A percentile compares a stretch with the other conserved stretches of the same genome.
Conservation (phyloP, 2,888 invertebrate species). For the Idaea biselata region DNA sequence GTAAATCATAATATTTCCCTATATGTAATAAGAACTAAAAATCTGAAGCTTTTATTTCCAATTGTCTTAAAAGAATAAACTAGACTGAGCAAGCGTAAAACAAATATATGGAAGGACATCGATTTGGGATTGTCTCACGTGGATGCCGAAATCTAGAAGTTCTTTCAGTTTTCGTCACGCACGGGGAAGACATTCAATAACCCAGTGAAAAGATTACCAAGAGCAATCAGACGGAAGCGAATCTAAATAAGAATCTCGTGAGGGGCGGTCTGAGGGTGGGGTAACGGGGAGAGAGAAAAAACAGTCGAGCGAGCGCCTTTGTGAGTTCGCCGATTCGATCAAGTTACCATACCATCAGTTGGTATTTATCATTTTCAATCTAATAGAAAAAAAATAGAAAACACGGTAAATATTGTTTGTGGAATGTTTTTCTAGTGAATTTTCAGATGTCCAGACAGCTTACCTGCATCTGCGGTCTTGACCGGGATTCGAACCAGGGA, state of each 20-base stretch:
- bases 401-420: slow-evolving; percentile 37
- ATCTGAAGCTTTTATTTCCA: background rate
- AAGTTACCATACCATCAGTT: slow-evolving; percentile 67
- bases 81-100: slow-evolving; percentile 35
- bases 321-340: slow-evolving; percentile 74
- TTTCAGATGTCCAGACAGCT: slow-evolving; percentile 40
- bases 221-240: slow-evolving; percentile 81
- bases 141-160: slow-evolving; percentile 47
- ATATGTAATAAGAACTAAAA: background rate
- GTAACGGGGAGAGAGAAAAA: slow-evolving; percentile 61
- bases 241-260: slow-evolving; percentile 81
- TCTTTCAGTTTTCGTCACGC: slow-evolving; percentile 65
- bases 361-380: slow-evolving; percentile 63
- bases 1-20: background rate
- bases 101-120: slow-evolving; percentile 42
- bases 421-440: slow-evolving; percentile 23
- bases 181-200: slow-evolving; percentile 79
- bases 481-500: slow-evolving; percentile 79
- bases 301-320: slow-evolving; percentile 69
- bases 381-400: slow-evolving; percentile 55
- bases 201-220: slow-evolving; percentile 80
- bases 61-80: slow-evolving; percentile 27
- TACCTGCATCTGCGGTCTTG: slow-evolving; percentile 68
- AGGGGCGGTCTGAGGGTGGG: slow-evolving; percentile 66
- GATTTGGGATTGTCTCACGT: slow-evolving; percentile 54